Evolutionary conservation across 2,888 invertebrate genomes (phyloP).

Genomic region (Hyposoter dolosus): DNA sequence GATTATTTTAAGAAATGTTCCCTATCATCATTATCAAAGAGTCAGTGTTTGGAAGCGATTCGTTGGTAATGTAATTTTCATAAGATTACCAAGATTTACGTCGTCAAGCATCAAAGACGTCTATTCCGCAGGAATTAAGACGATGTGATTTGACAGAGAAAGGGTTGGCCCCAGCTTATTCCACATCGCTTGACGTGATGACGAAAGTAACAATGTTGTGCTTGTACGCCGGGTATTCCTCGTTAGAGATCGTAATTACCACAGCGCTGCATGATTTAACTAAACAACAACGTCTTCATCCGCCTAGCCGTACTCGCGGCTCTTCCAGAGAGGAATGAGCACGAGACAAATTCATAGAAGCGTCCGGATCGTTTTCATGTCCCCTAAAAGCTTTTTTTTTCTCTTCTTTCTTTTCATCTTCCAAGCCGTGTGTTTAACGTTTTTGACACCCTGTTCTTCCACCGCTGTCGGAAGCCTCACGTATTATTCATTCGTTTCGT

Average conservation of each 20-base stretch:
- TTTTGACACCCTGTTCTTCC: constrained; percentile 51
- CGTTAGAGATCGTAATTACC: constrained; percentile 78
- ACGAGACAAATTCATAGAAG: constrained; percentile 67
- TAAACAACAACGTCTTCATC: constrained; percentile 71
- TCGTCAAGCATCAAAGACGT: constrained; percentile 62
- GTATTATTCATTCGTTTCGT: constrained; percentile 46
- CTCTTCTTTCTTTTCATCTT: constrained; percentile 35
- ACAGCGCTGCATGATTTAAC: constrained; percentile 69
- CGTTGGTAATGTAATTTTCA: constrained; percentile 51
- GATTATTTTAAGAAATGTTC: background rate
- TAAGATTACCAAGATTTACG: constrained; percentile 72
- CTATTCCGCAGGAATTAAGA: constrained; percentile 56
- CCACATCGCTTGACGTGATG: constrained; percentile 79
- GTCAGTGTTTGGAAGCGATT: constrained; percentile 16
- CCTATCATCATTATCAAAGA: background rate
- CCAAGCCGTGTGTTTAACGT: constrained; percentile 38
- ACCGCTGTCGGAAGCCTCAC: constrained; percentile 32
- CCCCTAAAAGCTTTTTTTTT: constrained; percentile 63
- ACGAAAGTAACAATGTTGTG: constrained; percentile 83
- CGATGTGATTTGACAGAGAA: constrained; percentile 59
- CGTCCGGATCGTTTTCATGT: constrained; percentile 64
- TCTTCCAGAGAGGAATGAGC: constrained; percentile 25
- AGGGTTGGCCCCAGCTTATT: constrained; percentile 82
- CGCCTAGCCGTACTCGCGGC: constrained; percentile 50
- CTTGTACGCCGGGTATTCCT: constrained; percentile 75